Conservation (phyloP, 2,797 vertebrate genomes). For the Hydrolagus colliei region DNA sequence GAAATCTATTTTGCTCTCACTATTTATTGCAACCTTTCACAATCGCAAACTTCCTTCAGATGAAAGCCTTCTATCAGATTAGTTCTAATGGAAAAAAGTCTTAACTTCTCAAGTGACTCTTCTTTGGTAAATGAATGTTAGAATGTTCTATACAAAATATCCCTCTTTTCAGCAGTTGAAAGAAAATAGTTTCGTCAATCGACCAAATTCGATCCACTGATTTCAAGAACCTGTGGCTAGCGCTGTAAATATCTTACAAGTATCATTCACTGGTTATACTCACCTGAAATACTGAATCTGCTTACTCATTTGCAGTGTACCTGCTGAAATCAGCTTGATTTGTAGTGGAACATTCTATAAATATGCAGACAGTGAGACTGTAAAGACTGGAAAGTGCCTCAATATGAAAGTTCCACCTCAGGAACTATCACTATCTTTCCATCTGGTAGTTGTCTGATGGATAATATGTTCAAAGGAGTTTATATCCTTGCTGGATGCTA, state of each 20-base stretch:
- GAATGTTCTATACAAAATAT: no score
- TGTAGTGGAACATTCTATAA: slow-evolving; percentile 10
- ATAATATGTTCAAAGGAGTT: neutral
- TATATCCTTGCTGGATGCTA: neutral
- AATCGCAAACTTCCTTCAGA: no score
- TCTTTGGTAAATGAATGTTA: no score
- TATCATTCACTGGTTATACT: neutral
- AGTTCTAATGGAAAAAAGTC: no score
- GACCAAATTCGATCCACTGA: no score
- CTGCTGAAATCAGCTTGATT: neutral
- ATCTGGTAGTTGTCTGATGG: slow-evolving; percentile 11
- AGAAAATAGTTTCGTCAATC: no score
- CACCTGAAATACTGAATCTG: neutral
- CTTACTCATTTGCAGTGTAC: neutral
- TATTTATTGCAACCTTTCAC: no score
- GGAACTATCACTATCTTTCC: neutral
- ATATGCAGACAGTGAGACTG: neutral
- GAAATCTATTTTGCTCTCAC: no score
- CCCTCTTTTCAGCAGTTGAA: no score
- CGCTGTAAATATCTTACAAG: neutral
- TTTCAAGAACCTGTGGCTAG: neutral
- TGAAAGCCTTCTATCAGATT: no score
- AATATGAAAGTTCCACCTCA: neutral
- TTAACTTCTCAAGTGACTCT: no score
- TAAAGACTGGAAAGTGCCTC: slow-evolving; percentile 9